Evolutionary conservation across 2,113 vertebrate genomes (phyloP).

Genomic region (Pithys albifrons): DNA sequence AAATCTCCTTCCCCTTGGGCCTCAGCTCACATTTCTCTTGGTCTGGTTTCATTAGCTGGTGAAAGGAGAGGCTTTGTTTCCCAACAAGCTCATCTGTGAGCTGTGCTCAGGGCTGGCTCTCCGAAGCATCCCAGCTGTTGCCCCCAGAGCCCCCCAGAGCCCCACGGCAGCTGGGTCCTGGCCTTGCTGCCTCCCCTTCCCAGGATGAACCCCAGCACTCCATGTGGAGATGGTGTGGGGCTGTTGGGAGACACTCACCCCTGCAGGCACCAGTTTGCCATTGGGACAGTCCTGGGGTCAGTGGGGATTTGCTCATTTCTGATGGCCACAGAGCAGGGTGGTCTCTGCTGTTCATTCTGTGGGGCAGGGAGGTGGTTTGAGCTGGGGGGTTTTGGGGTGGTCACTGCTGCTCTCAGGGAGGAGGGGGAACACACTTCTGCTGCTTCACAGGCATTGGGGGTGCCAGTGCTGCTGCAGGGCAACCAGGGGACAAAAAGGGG

Average conservation of each 20-base stretch:
- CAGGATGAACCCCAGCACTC: fast-evolving
- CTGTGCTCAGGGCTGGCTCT: background rate
- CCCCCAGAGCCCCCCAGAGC: background rate
- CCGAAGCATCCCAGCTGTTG: slow-evolving; percentile 31
- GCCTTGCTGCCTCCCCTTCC: background rate
- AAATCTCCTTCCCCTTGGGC: slow-evolving; percentile 11
- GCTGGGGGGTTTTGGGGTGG: background rate
- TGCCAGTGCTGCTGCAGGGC: background rate
- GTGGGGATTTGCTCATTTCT: background rate
- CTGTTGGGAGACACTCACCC: background rate
- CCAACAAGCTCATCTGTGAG: background rate
- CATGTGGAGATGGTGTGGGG: fast-evolving
- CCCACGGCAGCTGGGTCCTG: background rate
- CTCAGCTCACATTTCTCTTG: slow-evolving; percentile 41
- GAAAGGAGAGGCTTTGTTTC: slow-evolving; percentile 57
- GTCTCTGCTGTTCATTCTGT: fast-evolving
- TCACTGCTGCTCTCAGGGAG: background rate
- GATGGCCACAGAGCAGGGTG: background rate
- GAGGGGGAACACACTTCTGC: fast-evolving
- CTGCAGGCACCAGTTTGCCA: background rate
- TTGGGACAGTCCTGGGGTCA: background rate
- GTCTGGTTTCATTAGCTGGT: background rate
- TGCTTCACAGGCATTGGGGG: background rate
- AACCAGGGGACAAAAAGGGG: background rate
- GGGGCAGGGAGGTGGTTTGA: background rate